phyloP scores from a whole-genome alignment of 1,140 invertebrate species.

The Augochlora pura region DNA sequence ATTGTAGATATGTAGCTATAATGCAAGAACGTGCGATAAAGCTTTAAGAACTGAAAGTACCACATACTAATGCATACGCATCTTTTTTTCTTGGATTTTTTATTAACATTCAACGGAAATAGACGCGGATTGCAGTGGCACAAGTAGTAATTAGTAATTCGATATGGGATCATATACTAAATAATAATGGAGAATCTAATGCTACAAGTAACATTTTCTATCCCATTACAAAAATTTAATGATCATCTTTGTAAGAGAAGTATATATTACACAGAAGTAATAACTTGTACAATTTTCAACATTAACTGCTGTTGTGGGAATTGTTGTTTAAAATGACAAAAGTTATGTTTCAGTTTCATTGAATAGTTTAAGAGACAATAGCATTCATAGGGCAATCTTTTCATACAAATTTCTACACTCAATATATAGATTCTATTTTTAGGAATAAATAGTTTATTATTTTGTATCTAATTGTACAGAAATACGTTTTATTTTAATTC shows the following conservation, averaged over 20 bases:
- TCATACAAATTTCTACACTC: constrained; percentile 72
- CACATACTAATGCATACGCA: constrained; percentile 35
- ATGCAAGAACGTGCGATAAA: constrained; percentile 43
- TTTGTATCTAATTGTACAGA: constrained; percentile 72
- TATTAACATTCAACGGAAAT: constrained; percentile 16
- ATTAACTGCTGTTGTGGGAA: constrained; percentile 39
- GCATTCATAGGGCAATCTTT: constrained; percentile 69
- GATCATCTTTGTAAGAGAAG: constrained; percentile 39
- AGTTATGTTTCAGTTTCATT: constrained; percentile 57
- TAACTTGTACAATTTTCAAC: constrained; percentile 42
- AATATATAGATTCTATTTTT: constrained; percentile 59
- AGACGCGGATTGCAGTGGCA: constrained; percentile 41
- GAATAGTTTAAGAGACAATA: constrained; percentile 72
- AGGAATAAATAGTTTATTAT: constrained; percentile 57
- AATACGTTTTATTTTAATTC: constrained; percentile 67
- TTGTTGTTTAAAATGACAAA: constrained; percentile 52
- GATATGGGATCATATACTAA: constrained; percentile 52
- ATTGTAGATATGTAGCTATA: constrained; percentile 54
- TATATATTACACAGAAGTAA: constrained; percentile 29
- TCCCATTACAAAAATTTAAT: constrained; percentile 37
- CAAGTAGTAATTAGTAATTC: constrained; percentile 46
- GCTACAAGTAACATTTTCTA: constrained; percentile 45
- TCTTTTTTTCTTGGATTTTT: not conserved
- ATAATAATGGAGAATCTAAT: constrained; percentile 37
- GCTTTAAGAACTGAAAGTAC: constrained; percentile 61